These are phyloP conservation scores for Sakesphorus luctuosus DNA, from an alignment of 2,113 vertebrate species.

Conservation along the genomic window DNA sequence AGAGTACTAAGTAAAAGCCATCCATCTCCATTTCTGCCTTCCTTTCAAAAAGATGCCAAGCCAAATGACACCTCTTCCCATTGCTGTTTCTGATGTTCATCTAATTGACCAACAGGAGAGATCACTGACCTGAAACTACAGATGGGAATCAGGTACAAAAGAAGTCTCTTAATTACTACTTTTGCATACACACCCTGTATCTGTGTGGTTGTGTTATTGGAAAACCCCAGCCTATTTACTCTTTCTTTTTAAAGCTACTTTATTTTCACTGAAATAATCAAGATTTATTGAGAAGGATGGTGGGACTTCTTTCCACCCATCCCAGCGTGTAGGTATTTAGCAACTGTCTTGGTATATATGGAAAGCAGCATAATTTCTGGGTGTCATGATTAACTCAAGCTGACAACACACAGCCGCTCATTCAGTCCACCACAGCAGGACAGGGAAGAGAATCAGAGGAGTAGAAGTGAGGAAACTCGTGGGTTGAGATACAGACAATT, in stretches of 20 bases:
- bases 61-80: not conserved
- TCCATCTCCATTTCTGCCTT: not conserved
- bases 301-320: not conserved
- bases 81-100: not conserved
- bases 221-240: not conserved
- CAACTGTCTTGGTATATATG: not conserved
- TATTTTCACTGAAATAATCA: not conserved
- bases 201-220: not conserved
- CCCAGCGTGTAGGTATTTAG: too few species aligned
- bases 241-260: not conserved
- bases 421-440: not conserved
- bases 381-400: not conserved
- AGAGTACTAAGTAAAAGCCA: not conserved
- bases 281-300: not conserved
- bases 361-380: not conserved
- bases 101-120: not conserved
- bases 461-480: not conserved
- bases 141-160: not conserved
- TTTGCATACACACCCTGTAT: not conserved
- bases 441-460: not conserved
- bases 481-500: not conserved
- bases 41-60: not conserved
- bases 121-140: not conserved
- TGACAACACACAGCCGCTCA: not conserved
- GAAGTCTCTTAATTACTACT: not conserved